Evolutionary conservation across 2,113 vertebrate species (phyloP).

Genomic region (Austrofundulus limnaeus): DNA sequence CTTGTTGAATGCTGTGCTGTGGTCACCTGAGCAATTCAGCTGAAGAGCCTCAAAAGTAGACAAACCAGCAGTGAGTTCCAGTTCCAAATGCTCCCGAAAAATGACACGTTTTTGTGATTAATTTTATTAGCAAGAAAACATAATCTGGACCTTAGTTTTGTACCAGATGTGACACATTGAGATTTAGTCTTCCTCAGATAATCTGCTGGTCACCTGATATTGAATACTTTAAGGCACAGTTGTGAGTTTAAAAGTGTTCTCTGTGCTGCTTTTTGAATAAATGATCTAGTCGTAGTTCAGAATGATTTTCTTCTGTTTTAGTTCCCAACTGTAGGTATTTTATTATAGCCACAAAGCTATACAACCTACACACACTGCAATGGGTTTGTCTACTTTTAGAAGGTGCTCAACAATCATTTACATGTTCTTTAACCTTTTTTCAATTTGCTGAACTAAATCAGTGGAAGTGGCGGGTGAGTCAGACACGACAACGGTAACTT

Average conservation of each 20-base stretch:
- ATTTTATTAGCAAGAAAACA: too few species aligned
- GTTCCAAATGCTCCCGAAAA: neutral
- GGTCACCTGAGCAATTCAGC: neutral
- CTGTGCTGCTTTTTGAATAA: slow-evolving; percentile 2
- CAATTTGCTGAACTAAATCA: neutral
- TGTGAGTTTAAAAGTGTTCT: neutral
- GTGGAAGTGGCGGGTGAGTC: slow-evolving; percentile 25
- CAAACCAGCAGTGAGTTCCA: neutral
- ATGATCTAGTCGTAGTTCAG: slow-evolving; percentile 10
- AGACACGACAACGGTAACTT: slow-evolving; percentile 26
- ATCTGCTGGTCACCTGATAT: slow-evolving; percentile 8
- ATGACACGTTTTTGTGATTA: neutral
- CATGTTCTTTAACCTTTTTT: slow-evolving; percentile 3
- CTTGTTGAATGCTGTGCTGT: slow-evolving; percentile 3
- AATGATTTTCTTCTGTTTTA: neutral
- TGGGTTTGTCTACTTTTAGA: slow-evolving; percentile 21
- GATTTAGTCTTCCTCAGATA: slow-evolving; percentile 8
- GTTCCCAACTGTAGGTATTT: neutral
- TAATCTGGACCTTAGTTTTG: neutral
- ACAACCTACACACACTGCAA: neutral
- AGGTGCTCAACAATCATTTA: neutral
- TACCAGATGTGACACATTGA: slow-evolving; percentile 24
- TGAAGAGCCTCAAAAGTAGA: slow-evolving; percentile 15
- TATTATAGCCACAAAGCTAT: too few species aligned
- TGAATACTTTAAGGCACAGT: neutral